Evolutionary conservation across 2,113 vertebrate species (phyloP), one percentile per base, ranked within the genome.

Genomic region (Scartelaos histophorus): DNA sequence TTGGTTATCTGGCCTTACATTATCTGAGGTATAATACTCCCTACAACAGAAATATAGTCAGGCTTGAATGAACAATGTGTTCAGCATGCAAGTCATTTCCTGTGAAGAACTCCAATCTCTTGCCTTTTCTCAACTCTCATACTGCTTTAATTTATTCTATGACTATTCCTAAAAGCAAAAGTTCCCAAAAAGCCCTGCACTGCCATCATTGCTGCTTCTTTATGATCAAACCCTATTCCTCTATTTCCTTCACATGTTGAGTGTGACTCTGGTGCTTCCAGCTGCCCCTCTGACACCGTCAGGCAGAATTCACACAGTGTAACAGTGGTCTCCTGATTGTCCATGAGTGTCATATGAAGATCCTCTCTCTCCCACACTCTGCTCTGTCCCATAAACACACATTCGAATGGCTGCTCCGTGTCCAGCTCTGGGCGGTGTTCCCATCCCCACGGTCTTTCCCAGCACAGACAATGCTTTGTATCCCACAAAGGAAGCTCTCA

Each of bases 401-500:
- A 74, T 80, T 76, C 64, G 70, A 87, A 80, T 84, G 45, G 13
- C 70, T 73, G 78, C 88, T 80, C 76, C 83, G 82, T 84, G 84
- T 84, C 82, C 83, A 88, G 82, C 80, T 85, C 87, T 84, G 89
- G 90, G 91, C 87, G 79, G 82, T 75, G 81, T 93, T 93, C 88
- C 90, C 92, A 92, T 92, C 90, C 86, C 82, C 71, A 66, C 85
- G 84, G 89, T 86, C 90, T 85, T 92, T 90, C 89, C 91, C 89
- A 91, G 87, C 88, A 93, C 90, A 93, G 84, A 91, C 91, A 91
- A 91, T 88, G 89, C 90, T 92, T 92, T 92, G 89, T 92, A 83
- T 91, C 90, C 88, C 90, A 93, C 88, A 93, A 92, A 93, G 91
- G 86, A 91, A 89, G 89, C 90, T 91, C 91, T 93, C 92, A 93